Evolutionary conservation across 35 echinoderm and acorn worm species (phyloP), one percentile per base, ranked within the genome.

Genomic region (Stichopus chloronotus): DNA sequence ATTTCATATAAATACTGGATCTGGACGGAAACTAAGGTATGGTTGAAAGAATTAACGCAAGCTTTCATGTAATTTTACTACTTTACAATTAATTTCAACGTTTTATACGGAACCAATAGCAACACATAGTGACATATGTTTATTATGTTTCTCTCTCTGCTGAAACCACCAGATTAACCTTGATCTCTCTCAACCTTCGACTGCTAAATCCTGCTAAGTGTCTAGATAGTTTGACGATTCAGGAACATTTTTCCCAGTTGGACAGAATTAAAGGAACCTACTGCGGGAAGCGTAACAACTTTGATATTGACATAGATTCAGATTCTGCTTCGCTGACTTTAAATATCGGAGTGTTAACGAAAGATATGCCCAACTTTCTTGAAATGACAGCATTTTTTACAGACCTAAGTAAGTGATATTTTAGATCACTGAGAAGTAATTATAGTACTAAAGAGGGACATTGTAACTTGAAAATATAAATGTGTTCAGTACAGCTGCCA

Each of bases 361-460:
- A n/a, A 21, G 82, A 10, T 58, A 85, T 85, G 82, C 82, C 82
- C 6, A 58, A 59, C 1, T 19, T 58, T 25, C 82, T 85, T 24
- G 82, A 85, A 85, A 20, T 85, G 82, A 53, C 56, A 58, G 82
- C 82, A 14, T 85, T n/a, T 17, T 85, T 85, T 16, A 57, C 20
- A 58, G 82, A 58, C 7, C 4, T 85, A 58, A 85, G 82, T 85
- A 58, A 23, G 82, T 85, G n/a, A 14, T 61, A 61, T 61, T 8
- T 61, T 61, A 43, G 30, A 43, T 43, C 30, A 43, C 30, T 43
- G 30, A 43, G 30, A 43, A 43, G 30, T 43, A 43, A 43, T 1
- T 43, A 43, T 43, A 1, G 30, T 43, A 43, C 30, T 43, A 43
- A 43, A 43, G 30, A 43, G 30, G 30, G 30, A 43, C 30, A 43